These are phyloP conservation scores for Hesperophylax magnus DNA, from an alignment of 1,140 invertebrate genomes.

Conservation along the genomic window DNA sequence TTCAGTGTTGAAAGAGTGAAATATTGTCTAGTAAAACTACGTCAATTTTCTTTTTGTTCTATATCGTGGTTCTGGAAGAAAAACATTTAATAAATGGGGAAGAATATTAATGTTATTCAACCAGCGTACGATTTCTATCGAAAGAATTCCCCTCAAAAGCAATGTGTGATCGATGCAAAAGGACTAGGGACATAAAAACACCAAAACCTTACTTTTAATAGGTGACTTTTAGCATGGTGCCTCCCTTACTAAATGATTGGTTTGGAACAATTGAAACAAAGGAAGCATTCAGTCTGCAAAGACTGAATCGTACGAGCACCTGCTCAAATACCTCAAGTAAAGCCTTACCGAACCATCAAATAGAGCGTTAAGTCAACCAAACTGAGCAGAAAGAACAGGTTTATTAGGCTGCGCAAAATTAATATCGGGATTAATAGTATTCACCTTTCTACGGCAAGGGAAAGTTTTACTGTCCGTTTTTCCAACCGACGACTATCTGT, in stretches of 20 bases:
- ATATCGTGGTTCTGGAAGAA: no score
- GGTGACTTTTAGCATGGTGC: not conserved
- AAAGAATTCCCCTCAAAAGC: no score
- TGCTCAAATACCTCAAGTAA: conserved; percentile 35
- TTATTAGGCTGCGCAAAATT: not conserved
- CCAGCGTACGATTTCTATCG: no score
- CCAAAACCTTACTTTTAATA: not conserved
- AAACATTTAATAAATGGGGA: no score
- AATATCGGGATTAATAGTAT: not conserved
- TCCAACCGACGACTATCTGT: conserved; percentile 10
- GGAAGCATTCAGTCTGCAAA: conserved; percentile 14
- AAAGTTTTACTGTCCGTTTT: not conserved
- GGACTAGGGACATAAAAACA: no score
- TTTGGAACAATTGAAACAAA: conserved; percentile 10
- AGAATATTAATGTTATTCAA: no score
- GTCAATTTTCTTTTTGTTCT: no score
- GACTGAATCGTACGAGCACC: conserved; percentile 35
- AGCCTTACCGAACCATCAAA: not conserved
- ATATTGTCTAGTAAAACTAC: no score
- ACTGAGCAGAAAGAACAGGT: not conserved
- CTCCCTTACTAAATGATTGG: not conserved
- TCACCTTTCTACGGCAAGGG: not conserved
- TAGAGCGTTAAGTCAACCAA: not conserved
- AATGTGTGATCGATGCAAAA: no score
- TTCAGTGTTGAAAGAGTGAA: no score